phyloP scores from a whole-genome alignment of 2,113 vertebrate species.

The Heterochromis multidens region DNA sequence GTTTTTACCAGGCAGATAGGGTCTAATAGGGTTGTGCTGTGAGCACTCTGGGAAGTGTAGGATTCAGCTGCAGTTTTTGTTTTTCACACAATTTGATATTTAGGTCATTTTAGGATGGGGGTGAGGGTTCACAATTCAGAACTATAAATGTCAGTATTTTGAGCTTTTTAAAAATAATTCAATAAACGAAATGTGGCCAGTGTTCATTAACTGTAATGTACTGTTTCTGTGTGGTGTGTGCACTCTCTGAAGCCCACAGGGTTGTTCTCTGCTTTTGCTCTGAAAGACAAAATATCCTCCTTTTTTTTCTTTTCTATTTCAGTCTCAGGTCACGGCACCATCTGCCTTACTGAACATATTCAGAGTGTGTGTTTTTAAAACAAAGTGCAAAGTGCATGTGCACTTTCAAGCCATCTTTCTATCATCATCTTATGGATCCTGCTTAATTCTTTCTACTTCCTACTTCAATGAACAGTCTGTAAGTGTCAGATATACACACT shows the following conservation, averaged over 20 bases:
- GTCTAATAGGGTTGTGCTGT: not conserved
- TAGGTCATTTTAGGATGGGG: not conserved
- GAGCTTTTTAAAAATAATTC: not conserved
- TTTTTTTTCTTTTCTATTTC: conserved; percentile 36
- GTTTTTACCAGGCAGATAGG: not conserved
- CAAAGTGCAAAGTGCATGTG: not conserved
- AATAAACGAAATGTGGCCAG: not conserved
- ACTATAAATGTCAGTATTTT: not conserved
- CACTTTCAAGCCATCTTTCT: not conserved
- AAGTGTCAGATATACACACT: not conserved
- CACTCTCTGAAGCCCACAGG: conserved; percentile 26
- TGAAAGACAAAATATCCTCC: conserved; percentile 7
- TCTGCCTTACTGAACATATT: conserved; percentile 23
- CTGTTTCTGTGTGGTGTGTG: not conserved
- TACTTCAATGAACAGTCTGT: not conserved
- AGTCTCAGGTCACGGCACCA: conserved; percentile 8
- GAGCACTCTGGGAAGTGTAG: not conserved
- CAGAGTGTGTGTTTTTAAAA: not conserved
- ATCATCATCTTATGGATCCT: not conserved
- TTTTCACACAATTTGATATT: not conserved
- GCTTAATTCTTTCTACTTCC: not conserved
- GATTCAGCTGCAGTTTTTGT: not conserved
- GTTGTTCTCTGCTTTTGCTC: conserved; percentile 30
- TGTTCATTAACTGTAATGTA: not conserved
- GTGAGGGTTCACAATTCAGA: not conserved